phyloP scores from a whole-genome alignment of 2,888 invertebrate genomes.

The Acleris literana region DNA sequence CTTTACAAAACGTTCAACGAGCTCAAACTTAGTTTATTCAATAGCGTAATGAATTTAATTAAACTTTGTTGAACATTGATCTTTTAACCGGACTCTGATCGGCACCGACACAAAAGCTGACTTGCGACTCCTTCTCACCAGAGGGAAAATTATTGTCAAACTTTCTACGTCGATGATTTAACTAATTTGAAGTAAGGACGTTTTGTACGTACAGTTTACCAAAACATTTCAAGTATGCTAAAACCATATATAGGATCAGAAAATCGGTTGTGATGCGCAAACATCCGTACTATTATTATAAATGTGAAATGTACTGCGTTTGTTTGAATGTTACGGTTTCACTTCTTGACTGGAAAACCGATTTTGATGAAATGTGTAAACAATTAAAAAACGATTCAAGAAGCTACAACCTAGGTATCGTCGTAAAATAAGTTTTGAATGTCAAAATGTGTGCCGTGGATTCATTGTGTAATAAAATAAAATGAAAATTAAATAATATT shows the following conservation, averaged over 20 bases:
- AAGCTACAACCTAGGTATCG: too few relatives aligned
- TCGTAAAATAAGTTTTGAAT: too few relatives aligned
- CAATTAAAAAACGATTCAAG: too few relatives aligned
- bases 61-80: constrained; percentile 55
- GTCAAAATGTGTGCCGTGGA: too few relatives aligned
- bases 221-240: not conserved
- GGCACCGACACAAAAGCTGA: constrained; percentile 44
- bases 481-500: constrained; percentile 2
- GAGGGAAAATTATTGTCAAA: constrained; percentile 19
- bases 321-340: too few relatives aligned
- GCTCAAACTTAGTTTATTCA: constrained; percentile 52
- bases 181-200: constrained; percentile 7
- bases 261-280: too few relatives aligned
- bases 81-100: constrained; percentile 49
- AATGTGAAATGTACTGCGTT: too few relatives aligned
- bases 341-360: too few relatives aligned
- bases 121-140: constrained; percentile 18
- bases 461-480: too few relatives aligned
- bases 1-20: constrained; percentile 50
- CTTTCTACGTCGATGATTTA: constrained; percentile 25
- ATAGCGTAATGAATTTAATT: constrained; percentile 62
- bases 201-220: not conserved
- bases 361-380: too few relatives aligned
- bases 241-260: too few relatives aligned
- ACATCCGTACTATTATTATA: too few relatives aligned